Conservation (phyloP, 1,140 invertebrate species). For the Phymastichus coffea region DNA sequence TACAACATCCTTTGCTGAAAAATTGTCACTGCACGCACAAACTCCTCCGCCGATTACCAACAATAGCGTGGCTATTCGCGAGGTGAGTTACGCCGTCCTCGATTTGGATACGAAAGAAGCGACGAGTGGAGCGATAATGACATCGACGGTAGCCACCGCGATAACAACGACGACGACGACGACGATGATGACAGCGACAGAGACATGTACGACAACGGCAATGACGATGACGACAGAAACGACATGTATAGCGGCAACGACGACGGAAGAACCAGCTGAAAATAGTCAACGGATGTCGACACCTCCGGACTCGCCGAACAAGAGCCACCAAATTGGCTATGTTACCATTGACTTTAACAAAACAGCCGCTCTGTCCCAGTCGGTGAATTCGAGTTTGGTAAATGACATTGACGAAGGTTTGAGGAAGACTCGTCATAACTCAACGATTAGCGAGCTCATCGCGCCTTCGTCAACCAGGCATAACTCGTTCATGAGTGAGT, state of each 20-base stretch:
- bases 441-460: slow-evolving; percentile 59
- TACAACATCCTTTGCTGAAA: slow-evolving; percentile 44
- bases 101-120: slow-evolving; percentile 64
- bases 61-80: slow-evolving; percentile 51
- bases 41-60: slow-evolving; percentile 46
- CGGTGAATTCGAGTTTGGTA: slow-evolving; percentile 59
- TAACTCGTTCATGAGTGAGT: slow-evolving; percentile 64
- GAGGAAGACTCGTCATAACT: slow-evolving; percentile 68
- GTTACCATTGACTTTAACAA: slow-evolving; percentile 93
- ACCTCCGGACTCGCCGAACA: slow-evolving; percentile 60
- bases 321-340: slow-evolving; percentile 69
- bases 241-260: neutral
- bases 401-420: slow-evolving; percentile 59
- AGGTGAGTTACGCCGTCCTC: slow-evolving; percentile 76
- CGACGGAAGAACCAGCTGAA: neutral
- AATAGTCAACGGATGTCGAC: slow-evolving; percentile 29
- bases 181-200: neutral
- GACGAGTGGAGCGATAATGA: neutral
- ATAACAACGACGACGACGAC: neutral
- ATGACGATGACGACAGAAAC: neutral
- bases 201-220: neutral
- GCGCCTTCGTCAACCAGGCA: slow-evolving; percentile 49
- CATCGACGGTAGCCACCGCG: slow-evolving; percentile 26
- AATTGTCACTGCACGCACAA: slow-evolving; percentile 52
- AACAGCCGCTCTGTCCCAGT: slow-evolving; percentile 80